phyloP scores from a whole-genome alignment of 2,113 vertebrate species.

The Pelusios castaneus region DNA sequence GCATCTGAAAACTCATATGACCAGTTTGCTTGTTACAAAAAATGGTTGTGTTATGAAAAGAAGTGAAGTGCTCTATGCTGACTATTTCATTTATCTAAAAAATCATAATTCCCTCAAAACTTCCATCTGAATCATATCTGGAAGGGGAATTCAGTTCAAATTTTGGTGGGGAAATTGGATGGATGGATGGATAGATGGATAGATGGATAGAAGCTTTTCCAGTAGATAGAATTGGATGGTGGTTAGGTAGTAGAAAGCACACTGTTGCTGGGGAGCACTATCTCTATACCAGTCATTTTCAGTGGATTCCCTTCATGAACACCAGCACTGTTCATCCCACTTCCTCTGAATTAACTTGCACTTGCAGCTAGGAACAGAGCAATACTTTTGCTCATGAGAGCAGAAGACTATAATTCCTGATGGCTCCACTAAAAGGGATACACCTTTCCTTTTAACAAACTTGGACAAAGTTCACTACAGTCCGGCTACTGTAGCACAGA shows the following conservation, averaged over 20 bases:
- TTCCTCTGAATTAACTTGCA: background rate
- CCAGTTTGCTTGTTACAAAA: conserved; percentile 12
- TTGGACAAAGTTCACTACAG: background rate
- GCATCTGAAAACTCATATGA: background rate
- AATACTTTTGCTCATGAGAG: background rate
- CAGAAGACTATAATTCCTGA: background rate
- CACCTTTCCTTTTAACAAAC: background rate
- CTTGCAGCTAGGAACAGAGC: background rate
- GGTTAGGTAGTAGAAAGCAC: background rate
- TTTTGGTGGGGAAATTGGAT: background rate
- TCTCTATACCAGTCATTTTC: background rate
- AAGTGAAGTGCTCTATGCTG: background rate
- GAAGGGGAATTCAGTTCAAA: background rate
- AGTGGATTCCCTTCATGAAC: background rate
- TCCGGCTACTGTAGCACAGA: background rate
- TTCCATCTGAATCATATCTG: background rate
- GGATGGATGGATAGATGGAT: background rate
- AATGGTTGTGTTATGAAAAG: background rate
- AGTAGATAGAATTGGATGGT: background rate
- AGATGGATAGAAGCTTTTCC: background rate
- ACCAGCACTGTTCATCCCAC: background rate
- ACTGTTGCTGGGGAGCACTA: background rate
- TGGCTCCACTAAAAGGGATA: background rate
- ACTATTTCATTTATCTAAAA: background rate
- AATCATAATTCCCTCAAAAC: background rate